A percentile compares a stretch with the other conserved stretches of the same genome.
Conservation (phyloP, 2,113 vertebrate species). For the Neoarius graeffei region DNA sequence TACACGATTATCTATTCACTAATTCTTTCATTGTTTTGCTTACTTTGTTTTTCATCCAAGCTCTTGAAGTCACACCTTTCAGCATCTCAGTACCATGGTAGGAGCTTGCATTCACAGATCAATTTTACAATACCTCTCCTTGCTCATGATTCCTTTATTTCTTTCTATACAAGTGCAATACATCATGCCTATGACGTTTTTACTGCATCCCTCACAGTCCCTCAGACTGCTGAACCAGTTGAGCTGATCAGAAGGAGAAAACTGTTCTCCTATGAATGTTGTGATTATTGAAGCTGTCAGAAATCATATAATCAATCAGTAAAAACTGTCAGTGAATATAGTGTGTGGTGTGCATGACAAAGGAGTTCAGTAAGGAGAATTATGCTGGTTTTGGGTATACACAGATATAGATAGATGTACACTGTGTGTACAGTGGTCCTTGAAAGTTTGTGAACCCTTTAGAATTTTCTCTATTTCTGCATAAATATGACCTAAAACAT, state of each 20-base stretch:
- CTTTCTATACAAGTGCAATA: conserved; percentile 33
- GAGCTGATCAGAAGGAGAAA: conserved; percentile 18
- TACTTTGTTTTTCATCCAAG: conserved; percentile 83
- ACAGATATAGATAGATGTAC: neutral
- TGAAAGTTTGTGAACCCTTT: too few relatives aligned
- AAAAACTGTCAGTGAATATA: conserved; percentile 23
- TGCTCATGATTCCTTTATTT: conserved; percentile 54
- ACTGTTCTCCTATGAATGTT: neutral
- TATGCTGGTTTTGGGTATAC: neutral
- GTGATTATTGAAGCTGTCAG: conserved; percentile 32
- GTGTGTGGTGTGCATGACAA: conserved; percentile 2
- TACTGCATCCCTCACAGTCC: conserved; percentile 12
- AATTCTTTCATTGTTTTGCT: conserved; percentile 62
- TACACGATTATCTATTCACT: conserved; percentile 42
- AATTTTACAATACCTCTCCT: conserved; percentile 39
- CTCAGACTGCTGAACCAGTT: conserved; percentile 33
- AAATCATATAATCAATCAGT: conserved; percentile 29
- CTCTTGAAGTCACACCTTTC: conserved; percentile 98
- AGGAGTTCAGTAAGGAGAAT: conserved; percentile 14
- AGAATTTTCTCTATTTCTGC: too few relatives aligned
- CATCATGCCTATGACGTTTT: conserved; percentile 26
- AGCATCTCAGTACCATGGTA: conserved; percentile 96
- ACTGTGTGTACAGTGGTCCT: too few relatives aligned
- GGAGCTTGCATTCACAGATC: conserved; percentile 61
- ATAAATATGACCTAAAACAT: too few relatives aligned